A percentile compares a stretch with the other conserved stretches of the same genome.
Evolutionary conservation across 2,888 invertebrate genomes (phyloP).

Genomic region (Protodeltote pygarga): DNA sequence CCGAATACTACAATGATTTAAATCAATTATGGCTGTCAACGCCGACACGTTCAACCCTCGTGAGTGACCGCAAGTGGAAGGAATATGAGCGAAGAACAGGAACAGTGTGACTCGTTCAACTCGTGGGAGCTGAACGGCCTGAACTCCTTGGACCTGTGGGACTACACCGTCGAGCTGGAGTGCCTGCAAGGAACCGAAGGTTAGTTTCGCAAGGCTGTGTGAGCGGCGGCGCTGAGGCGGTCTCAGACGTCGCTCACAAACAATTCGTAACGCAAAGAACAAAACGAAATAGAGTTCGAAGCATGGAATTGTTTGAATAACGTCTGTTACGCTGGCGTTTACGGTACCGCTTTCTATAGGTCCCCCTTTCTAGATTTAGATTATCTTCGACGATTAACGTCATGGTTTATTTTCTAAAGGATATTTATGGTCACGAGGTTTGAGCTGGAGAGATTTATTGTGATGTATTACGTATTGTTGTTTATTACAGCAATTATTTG

Average conservation of each 20-base stretch:
- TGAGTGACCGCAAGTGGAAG: conserved; percentile 62
- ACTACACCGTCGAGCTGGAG: conserved; percentile 94
- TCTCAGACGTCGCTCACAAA: conserved; percentile 44
- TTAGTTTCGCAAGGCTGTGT: conserved; percentile 81
- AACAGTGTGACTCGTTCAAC: conserved; percentile 79
- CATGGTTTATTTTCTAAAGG: conserved; percentile 38
- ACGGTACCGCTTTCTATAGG: conserved; percentile 51
- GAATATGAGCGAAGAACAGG: conserved; percentile 81
- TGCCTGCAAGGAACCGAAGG: conserved; percentile 93
- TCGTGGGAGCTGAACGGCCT: conserved; percentile 86
- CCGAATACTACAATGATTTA: conserved; percentile 47
- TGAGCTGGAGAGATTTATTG: conserved; percentile 14
- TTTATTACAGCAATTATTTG: conserved; percentile 22
- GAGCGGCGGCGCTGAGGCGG: conserved; percentile 58
- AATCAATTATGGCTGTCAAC: conserved; percentile 67
- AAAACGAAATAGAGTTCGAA: conserved; percentile 57
- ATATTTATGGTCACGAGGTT: conserved; percentile 30
- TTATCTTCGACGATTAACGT: conserved; percentile 34
- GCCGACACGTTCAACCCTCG: conserved; percentile 57
- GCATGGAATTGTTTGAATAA: conserved; percentile 65
- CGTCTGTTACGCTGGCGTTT: conserved; percentile 53
- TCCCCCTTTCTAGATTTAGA: conserved; percentile 40
- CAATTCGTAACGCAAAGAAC: conserved; percentile 64
- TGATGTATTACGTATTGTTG: conserved; percentile 22
- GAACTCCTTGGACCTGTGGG: conserved; percentile 93